phyloP scores from a whole-genome alignment of 2,888 invertebrate species.

The Phyllotreta cruciferae region DNA sequence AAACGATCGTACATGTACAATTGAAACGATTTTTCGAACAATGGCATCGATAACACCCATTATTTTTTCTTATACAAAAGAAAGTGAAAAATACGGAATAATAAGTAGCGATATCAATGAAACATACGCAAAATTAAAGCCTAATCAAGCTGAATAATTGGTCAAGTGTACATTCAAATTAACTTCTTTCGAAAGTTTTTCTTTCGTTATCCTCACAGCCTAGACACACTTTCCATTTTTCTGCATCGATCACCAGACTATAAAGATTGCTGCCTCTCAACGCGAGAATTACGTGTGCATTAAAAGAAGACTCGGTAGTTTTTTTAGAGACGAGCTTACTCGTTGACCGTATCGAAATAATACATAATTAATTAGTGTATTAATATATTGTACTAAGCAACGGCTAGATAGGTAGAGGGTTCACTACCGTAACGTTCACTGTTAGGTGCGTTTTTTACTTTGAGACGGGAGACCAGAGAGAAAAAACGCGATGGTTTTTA shows the following conservation, averaged over 20 bases:
- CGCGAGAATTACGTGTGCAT: conserved; percentile 31
- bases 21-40: too few species aligned
- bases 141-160: too few species aligned
- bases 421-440: conserved; percentile 39
- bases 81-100: too few species aligned
- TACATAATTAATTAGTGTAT: conserved; percentile 57
- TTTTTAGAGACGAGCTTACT: conserved; percentile 38
- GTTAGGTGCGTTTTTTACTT: conserved; percentile 34
- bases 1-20: too few species aligned
- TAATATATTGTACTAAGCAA: conserved; percentile 46
- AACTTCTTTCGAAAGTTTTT: too few species aligned
- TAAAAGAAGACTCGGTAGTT: conserved; percentile 29
- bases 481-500: conserved; percentile 2
- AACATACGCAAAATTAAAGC: too few species aligned
- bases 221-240: conserved; percentile 29
- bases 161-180: too few species aligned
- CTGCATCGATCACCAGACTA: conserved; percentile 28
- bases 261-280: conserved; percentile 30
- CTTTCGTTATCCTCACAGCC: conserved; percentile 7
- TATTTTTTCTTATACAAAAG: too few species aligned
- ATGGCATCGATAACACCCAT: too few species aligned
- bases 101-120: too few species aligned
- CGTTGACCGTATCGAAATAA: conserved; percentile 55
- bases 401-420: conserved; percentile 35
- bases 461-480: conserved; percentile 11